Conservation (phyloP, 2,797 vertebrate species). For the Cynopterus sphinx region DNA sequence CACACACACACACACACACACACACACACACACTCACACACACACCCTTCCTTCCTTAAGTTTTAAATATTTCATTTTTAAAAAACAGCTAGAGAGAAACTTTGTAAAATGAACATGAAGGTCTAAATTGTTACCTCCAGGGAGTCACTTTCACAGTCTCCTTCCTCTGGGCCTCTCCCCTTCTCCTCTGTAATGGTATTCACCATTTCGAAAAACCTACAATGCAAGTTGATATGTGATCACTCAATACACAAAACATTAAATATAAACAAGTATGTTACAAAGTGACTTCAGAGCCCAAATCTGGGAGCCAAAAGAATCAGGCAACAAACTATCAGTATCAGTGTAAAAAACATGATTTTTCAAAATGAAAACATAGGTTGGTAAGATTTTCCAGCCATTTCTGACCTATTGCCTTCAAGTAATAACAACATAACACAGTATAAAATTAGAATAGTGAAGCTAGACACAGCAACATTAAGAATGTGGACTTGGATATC, state of each 20-base stretch:
- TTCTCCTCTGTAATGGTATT: constrained; percentile 96
- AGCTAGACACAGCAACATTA: background rate
- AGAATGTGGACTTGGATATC: background rate
- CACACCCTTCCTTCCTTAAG: background rate
- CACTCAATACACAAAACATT: background rate
- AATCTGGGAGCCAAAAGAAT: background rate
- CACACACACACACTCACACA: too few relatives aligned
- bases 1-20: background rate
- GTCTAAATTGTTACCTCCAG: constrained; percentile 90
- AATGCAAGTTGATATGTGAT: background rate
- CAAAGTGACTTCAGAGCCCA: background rate
- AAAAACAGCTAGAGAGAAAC: background rate
- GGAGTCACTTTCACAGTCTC: constrained; percentile 94
- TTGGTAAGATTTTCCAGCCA: background rate
- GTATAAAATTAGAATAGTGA: background rate
- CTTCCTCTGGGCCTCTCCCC: constrained; percentile 92
- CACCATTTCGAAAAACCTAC: constrained; percentile 97
- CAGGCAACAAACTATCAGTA: background rate
- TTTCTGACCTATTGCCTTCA: background rate
- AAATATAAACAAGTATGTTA: background rate
- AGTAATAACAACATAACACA: background rate
- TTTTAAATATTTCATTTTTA: background rate
- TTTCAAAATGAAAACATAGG: background rate
- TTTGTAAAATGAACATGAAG: background rate
- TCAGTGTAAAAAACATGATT: background rate